phyloP scores from a whole-genome alignment of 2,113 vertebrate genomes.

The Amphiprion ocellaris region DNA sequence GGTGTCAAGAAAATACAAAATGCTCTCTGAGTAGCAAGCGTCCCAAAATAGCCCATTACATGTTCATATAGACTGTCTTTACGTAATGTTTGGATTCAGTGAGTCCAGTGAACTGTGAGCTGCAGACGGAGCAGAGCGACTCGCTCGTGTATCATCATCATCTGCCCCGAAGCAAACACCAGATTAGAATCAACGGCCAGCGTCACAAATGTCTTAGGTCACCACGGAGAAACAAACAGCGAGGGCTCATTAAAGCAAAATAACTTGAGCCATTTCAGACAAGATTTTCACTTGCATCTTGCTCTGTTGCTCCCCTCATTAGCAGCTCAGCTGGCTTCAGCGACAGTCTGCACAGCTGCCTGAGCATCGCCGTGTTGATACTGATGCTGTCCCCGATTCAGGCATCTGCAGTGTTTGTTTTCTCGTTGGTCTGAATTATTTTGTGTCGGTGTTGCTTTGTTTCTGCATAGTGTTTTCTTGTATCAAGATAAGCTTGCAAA shows the following conservation, averaged over 20 bases:
- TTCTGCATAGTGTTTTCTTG: neutral
- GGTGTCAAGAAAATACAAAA: neutral
- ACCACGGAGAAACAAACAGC: constrained; percentile 12
- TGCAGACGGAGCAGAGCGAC: constrained; percentile 3
- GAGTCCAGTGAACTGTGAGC: constrained; percentile 25
- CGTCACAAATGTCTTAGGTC: constrained; percentile 23
- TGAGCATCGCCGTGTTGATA: neutral
- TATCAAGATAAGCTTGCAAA: neutral
- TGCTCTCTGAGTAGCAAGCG: neutral
- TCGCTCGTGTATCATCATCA: constrained; percentile 16
- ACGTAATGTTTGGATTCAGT: constrained; percentile 33
- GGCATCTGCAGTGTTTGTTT: neutral
- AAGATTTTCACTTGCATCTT: constrained; percentile 1
- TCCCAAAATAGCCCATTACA: constrained; percentile 31
- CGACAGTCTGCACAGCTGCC: neutral
- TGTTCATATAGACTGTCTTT: constrained; percentile 25
- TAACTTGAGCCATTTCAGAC: neutral
- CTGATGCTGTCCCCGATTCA: neutral
- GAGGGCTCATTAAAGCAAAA: constrained; percentile 36
- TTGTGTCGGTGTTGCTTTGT: neutral
- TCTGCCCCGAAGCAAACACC: constrained; percentile 42
- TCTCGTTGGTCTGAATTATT: neutral
- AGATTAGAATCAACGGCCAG: constrained; percentile 40
- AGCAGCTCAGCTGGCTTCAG: neutral
- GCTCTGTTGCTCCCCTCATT: neutral